Evolutionary conservation across 2,888 invertebrate genomes (phyloP), one percentile per base, ranked within the genome.

Genomic region (Amiota minor): DNA sequence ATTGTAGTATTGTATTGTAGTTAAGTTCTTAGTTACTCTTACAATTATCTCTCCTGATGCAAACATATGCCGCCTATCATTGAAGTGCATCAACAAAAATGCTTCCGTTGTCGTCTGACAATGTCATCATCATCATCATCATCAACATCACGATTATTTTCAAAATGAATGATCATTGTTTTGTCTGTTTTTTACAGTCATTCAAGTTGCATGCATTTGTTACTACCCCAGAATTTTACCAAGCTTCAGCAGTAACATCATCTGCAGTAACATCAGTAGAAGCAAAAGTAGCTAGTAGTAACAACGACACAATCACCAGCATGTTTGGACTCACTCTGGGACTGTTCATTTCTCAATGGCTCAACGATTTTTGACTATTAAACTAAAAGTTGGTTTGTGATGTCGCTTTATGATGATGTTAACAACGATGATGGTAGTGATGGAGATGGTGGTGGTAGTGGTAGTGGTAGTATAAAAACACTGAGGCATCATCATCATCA

Each of bases 281-380:
- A 67, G 67, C 46, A 47, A 47, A 10, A 72, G 59, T 70, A 73
- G 70, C 72, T n/a, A 74, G 72, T 72, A 74, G 65, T 53, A 72
- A 11, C 12, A 55, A 68, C 55, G n/a, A 47, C 35, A 69, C 55
- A 45, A 59, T 20, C 62, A 47, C 14, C 61, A 70, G 61, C 70
- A 61, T 16, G 20, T 50, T 20, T 49, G 49, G 49, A 12, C 49
- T 65, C 18, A 35, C 11, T 46, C 53, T 59, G 16, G 11, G 59
- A 16, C 11, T 16, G 11, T 9, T 53, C 53, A 47, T 47, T 68
- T 35, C 53, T 50, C 23, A 53, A 68, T 53, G 67, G 50, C 67
- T 68, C 67, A 68, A 68, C 67, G 67, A 68, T 68, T 68, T 67
- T 67, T 14, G 23, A 50, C 67, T 62, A 68, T 18, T 47, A 16